These are phyloP conservation scores for Bombus pascuorum DNA, from an alignment of 1,140 invertebrate species.

Conservation along the genomic window DNA sequence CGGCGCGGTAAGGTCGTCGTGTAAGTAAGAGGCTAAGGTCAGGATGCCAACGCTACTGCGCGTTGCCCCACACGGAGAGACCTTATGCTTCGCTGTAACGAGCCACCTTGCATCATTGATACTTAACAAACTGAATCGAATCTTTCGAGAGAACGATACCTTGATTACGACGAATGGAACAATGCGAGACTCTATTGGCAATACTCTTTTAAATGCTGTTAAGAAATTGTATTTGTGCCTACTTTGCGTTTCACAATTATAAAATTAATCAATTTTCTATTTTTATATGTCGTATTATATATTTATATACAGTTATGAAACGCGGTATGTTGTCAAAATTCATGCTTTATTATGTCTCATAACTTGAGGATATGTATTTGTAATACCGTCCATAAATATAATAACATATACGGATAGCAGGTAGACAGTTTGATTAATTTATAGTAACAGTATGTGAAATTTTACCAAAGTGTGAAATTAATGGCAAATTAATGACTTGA, in stretches of 20 bases:
- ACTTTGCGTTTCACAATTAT: no score
- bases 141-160: background rate
- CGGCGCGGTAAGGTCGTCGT: slow-evolving; percentile 49
- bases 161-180: background rate
- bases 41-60: slow-evolving; percentile 61
- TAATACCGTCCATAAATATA: background rate
- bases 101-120: slow-evolving; percentile 7
- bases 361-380: no score
- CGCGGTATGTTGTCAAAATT: no score
- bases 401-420: background rate
- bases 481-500: background rate
- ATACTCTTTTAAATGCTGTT: no score
- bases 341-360: no score
- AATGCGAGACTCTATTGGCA: background rate
- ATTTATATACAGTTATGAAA: no score
- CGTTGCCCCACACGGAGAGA: slow-evolving; percentile 50
- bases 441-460: background rate
- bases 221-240: no score
- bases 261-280: no score
- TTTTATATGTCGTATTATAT: no score
- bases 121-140: background rate
- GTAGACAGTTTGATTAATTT: background rate
- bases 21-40: slow-evolving; percentile 57
- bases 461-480: background rate
- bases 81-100: slow-evolving; percentile 3